These are phyloP conservation scores for Magallana ariakensis DNA, from an alignment of 1,140 invertebrate species.

Conservation along the genomic window DNA sequence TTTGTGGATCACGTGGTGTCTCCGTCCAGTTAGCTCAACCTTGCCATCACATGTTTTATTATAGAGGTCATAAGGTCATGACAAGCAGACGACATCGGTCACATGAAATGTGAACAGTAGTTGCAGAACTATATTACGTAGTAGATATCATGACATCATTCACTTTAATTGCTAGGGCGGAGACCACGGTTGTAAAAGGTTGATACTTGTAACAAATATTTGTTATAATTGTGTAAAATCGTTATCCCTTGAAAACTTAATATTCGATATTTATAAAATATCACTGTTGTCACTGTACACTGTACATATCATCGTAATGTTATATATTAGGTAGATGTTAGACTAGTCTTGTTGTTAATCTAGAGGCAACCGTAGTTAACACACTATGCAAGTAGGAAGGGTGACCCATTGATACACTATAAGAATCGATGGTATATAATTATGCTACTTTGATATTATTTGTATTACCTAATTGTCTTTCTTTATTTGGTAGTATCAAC, in stretches of 20 bases:
- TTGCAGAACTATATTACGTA: background rate
- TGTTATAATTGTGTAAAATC: slow-evolving; percentile 32
- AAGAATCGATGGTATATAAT: background rate
- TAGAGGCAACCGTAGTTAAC: slow-evolving; percentile 39
- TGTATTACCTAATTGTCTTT: slow-evolving; percentile 29
- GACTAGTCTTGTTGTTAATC: slow-evolving; percentile 33
- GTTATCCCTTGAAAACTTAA: slow-evolving; percentile 14
- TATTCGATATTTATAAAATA: slow-evolving; percentile 43
- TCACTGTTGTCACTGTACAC: slow-evolving; percentile 35
- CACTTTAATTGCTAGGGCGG: background rate
- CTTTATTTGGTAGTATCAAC: slow-evolving; percentile 34
- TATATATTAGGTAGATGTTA: slow-evolving; percentile 37
- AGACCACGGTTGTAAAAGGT: background rate
- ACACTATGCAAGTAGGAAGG: slow-evolving; percentile 36
- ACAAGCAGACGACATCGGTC: background rate
- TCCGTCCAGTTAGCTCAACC: slow-evolving; percentile 60
- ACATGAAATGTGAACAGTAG: slow-evolving; percentile 39
- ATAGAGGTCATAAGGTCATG: slow-evolving; percentile 5
- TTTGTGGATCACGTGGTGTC: slow-evolving; percentile 43
- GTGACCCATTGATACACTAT: slow-evolving; percentile 17
- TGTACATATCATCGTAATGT: slow-evolving; percentile 40
- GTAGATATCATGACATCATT: slow-evolving; percentile 27
- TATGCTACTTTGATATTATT: slow-evolving; percentile 47
- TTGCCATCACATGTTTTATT: slow-evolving; percentile 50
- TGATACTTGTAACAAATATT: background rate